Percentiles rank a stretch among this genome's conserved stretches.
Conservation (phyloP, 2,888 invertebrate species). For the Drosophila mimetica region DNA sequence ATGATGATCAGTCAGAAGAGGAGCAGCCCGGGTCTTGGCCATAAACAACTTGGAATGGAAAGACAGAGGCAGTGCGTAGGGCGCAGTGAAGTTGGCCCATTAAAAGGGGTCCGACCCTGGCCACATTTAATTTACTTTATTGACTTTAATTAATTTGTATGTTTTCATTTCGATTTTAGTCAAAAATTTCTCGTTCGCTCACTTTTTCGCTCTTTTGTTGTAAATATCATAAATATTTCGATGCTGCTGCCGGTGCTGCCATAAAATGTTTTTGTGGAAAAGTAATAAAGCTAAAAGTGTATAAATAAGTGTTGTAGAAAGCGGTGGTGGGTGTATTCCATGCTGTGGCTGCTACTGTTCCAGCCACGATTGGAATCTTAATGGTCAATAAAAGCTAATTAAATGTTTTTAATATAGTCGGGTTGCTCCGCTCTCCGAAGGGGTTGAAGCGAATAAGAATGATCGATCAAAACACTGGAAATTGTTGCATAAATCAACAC, state of each 20-base stretch:
- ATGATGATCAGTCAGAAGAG: slow-evolving; percentile 65
- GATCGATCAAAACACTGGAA: slow-evolving; percentile 46
- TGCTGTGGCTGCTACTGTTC: slow-evolving; percentile 47
- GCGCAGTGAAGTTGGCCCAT: slow-evolving; percentile 44
- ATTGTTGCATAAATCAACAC: slow-evolving; percentile 47
- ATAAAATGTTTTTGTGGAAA: slow-evolving; percentile 61
- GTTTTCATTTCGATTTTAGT: slow-evolving; percentile 76
- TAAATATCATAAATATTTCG: slow-evolving; percentile 77
- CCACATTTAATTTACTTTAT: slow-evolving; percentile 61
- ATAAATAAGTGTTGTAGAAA: slow-evolving; percentile 59
- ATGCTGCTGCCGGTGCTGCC: slow-evolving; percentile 31
- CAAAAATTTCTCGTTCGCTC: slow-evolving; percentile 45
- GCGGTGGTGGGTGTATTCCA: slow-evolving; percentile 62
- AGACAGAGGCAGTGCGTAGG: slow-evolving; percentile 56
- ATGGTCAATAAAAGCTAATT: slow-evolving; percentile 71
- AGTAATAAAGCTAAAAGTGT: slow-evolving; percentile 58
- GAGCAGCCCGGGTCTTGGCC: slow-evolving; percentile 31
- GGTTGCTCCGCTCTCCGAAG: background rate
- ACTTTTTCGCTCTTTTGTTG: slow-evolving; percentile 58
- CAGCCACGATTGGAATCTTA: slow-evolving; percentile 67
- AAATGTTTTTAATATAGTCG: slow-evolving; percentile 51
- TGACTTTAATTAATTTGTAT: slow-evolving; percentile 78
- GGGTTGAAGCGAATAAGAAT: background rate
- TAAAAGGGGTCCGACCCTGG: slow-evolving; percentile 48
- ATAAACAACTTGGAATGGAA: slow-evolving; percentile 45